These are phyloP conservation scores for Panzeria rudis DNA, from an alignment of 2,888 invertebrate species.

Conservation along the genomic window DNA sequence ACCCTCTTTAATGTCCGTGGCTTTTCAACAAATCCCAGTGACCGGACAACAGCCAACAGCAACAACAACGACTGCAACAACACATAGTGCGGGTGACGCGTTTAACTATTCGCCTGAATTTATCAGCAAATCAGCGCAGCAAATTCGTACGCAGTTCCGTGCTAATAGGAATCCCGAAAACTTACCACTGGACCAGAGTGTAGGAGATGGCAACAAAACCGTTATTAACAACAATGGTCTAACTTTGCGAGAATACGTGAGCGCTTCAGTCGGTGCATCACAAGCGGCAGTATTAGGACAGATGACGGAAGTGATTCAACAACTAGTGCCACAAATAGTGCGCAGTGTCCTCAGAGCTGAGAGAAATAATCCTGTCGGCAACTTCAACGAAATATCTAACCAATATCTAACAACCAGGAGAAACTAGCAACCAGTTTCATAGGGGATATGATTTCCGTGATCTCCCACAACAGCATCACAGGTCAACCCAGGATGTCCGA, in stretches of 20 bases:
- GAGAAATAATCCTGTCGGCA: background rate
- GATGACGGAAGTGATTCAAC: background rate
- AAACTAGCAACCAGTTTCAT: background rate
- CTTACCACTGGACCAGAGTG: background rate
- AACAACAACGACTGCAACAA: background rate
- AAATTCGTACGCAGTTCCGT: background rate
- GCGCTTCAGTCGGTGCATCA: constrained; percentile 21
- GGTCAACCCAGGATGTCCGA: background rate
- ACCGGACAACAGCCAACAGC: background rate
- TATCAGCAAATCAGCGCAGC: background rate
- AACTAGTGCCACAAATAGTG: constrained; percentile 3
- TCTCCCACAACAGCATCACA: background rate
- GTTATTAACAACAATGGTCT: background rate
- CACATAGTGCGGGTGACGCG: background rate
- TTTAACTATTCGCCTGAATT: constrained; percentile 13
- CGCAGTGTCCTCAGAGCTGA: background rate
- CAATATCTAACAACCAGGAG: too few species aligned
- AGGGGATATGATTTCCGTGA: background rate
- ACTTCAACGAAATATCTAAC: background rate
- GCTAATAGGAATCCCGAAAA: background rate
- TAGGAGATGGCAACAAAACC: background rate
- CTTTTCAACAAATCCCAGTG: background rate
- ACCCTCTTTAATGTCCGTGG: background rate
- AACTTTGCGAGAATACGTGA: background rate
- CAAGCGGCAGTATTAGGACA: background rate